Evolutionary conservation across 2,113 vertebrate species (phyloP), one percentile per base, ranked within the genome.

Genomic region (Sinosuthora webbiana): DNA sequence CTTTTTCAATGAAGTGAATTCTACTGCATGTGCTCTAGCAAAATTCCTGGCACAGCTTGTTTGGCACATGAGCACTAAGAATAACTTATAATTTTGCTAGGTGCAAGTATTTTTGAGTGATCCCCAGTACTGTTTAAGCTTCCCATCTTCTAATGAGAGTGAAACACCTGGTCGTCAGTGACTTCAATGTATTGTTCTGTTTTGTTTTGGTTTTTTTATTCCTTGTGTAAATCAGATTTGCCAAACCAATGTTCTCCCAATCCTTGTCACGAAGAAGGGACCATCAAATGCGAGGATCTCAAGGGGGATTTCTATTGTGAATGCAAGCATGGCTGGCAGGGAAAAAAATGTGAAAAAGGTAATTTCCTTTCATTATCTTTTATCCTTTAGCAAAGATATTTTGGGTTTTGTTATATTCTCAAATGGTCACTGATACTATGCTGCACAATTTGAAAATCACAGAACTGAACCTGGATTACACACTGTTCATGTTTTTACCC

Each of bases 191-290:
- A n/a, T 52, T 78, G 31, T 74, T 88, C n/a, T 91, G 35, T 55
- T 57, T 45, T 93, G 17, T 20, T 68, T 78, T 73, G 21, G 0
- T 3, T 50, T 50, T 80, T 94, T 76, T 60, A 74, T 92, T 94
- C 60, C 52, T 91, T 70, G 13, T 28, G 11, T 69, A 74, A 73
- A 81, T 68, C 97, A 99, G 99, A 99, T 97, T 98, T 99, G 96
- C 99, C 99, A 81, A 97, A 99, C 97, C 99, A 99, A 94, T 99
- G 99, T 95, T 99, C 98, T 52, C 98, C 99, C 0, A 97, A 98
- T 63, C 99, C 99, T 39, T 99, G 99, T 79, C 80, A 98, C 45
- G 94, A 97, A 95, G 94, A 94, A 30, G 99, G 99, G 21, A 98
- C 98, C 0, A 65, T 98, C 60, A 95, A 95, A 94, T 99, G 99